Evolutionary conservation across 2,888 invertebrate species (phyloP).

Genomic region (Amiota minor): DNA sequence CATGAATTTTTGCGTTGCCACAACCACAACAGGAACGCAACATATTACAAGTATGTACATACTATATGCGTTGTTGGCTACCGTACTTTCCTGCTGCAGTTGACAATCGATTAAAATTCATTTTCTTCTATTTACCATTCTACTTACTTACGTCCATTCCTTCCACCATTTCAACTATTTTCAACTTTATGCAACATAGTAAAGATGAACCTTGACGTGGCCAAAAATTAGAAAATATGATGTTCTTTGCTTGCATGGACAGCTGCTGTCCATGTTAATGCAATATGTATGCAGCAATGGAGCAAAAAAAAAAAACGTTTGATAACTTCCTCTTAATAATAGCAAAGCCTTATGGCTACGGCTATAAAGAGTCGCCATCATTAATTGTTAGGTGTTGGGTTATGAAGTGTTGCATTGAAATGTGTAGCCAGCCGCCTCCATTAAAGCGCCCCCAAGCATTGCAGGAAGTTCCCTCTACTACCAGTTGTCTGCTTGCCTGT

Average conservation of each 20-base stretch:
- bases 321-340: too few relatives aligned
- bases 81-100: neutral
- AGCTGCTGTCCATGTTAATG: neutral
- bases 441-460: conserved; percentile 17
- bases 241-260: neutral
- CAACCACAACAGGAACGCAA: neutral
- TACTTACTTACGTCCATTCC: too few relatives aligned
- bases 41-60: neutral
- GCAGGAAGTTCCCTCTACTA: conserved; percentile 42
- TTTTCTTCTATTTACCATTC: neutral
- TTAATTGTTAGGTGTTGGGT: conserved; percentile 4
- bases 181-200: too few relatives aligned
- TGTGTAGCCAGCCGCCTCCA: neutral
- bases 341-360: too few relatives aligned
- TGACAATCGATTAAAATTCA: conserved; percentile 5
- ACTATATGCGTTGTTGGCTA: neutral
- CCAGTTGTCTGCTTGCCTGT: neutral
- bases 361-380: too few relatives aligned
- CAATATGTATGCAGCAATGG: neutral
- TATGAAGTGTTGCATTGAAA: neutral
- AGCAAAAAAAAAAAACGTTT: neutral
- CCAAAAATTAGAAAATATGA: too few relatives aligned
- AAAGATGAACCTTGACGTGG: too few relatives aligned
- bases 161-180: too few relatives aligned
- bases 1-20: conserved; percentile 13